A percentile compares a stretch with the other conserved stretches of the same genome.
Conservation (phyloP, 2,888 invertebrate genomes). For the Trachelus troglodyta region DNA sequence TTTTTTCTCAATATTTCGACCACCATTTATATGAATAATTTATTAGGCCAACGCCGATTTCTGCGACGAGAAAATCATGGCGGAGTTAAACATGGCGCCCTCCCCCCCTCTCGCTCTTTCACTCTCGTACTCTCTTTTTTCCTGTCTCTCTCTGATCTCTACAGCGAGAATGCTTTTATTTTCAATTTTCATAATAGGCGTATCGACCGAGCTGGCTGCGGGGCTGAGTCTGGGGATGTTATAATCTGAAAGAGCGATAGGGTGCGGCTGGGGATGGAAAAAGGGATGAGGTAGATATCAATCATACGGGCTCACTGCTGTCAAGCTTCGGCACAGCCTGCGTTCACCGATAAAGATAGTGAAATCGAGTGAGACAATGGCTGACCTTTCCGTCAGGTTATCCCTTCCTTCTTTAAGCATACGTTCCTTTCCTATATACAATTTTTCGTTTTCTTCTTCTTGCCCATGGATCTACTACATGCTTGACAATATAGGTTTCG, state of each 20-base stretch:
- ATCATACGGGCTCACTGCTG: constrained; percentile 49
- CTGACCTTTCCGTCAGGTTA: not conserved
- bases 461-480: not conserved
- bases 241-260: constrained; percentile 39
- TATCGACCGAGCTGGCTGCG: constrained; percentile 35
- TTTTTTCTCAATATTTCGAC: no score
- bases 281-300: constrained; percentile 41
- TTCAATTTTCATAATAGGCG: constrained; percentile 51
- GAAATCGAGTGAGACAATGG: constrained; percentile 36
- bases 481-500: not conserved
- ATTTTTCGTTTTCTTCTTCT: not conserved
- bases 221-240: constrained; percentile 29
- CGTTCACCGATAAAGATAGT: constrained; percentile 42
- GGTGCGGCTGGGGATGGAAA: constrained; percentile 9
- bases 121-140: not conserved
- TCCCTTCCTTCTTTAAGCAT: not conserved
- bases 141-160: not conserved
- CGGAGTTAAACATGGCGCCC: no score
- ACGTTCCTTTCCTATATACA: not conserved
- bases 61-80: no score
- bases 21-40: no score
- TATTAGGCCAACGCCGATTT: no score
- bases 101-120: no score
- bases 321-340: constrained; percentile 39
- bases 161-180: constrained; percentile 39